These are phyloP conservation scores for Elephas maximus DNA, from an alignment of 2,113 vertebrate species.

Conservation along the genomic window DNA sequence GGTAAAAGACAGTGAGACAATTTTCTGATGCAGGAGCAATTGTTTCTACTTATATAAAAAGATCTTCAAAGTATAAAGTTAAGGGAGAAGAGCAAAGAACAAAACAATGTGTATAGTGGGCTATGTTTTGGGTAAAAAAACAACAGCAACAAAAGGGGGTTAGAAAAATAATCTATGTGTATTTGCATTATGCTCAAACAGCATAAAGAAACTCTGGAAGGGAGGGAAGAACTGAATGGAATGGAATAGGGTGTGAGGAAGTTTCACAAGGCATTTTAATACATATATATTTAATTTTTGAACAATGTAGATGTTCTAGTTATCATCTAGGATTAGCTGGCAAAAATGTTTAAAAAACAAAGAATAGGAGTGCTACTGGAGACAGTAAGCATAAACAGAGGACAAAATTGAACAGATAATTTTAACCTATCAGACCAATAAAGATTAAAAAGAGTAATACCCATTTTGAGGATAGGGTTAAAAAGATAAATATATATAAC, in stretches of 20 bases:
- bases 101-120: background rate
- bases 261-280: conserved; percentile 13
- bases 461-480: background rate
- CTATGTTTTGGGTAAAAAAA: conserved; percentile 12
- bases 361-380: background rate
- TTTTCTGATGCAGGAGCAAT: conserved; percentile 21
- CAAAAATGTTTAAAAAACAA: conserved; percentile 51
- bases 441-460: conserved; percentile 10
- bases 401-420: background rate
- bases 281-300: conserved; percentile 18
- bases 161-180: conserved; percentile 38
- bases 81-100: background rate
- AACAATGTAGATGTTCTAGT: background rate
- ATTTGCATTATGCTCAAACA: background rate
- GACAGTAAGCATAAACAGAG: background rate
- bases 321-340: background rate
- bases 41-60: conserved; percentile 24
- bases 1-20: conserved; percentile 3
- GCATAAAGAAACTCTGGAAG: conserved; percentile 15
- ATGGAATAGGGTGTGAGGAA: background rate
- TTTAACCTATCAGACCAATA: background rate
- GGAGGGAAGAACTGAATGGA: background rate
- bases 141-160: background rate
- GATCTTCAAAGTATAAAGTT: background rate
- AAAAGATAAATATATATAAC: background rate